Evolutionary conservation across 2,888 invertebrate genomes (phyloP), one percentile per base, ranked within the genome.

Genomic region (Apamea anceps): DNA sequence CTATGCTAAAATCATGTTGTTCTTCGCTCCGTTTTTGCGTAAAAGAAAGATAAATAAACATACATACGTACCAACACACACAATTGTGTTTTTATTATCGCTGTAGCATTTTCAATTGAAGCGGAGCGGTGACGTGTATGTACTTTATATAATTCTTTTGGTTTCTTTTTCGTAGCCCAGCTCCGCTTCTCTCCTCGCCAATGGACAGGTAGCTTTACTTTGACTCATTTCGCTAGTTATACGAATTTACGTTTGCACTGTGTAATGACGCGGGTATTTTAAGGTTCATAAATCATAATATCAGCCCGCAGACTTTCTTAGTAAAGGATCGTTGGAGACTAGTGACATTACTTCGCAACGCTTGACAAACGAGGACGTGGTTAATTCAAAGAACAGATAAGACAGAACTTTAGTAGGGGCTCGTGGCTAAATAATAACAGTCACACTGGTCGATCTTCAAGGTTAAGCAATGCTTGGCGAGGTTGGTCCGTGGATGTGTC

Each of bases 281-380:
- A 1, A 37, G 78, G 66, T 71, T 62, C 81, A 72, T 84, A 84
- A 77, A 77, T 72, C 71, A 72, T 77, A 71, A 65, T 65, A 32
- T 76, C 54, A 62, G 25, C 32, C 32, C 32, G 32, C 67, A 62
- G 45, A 82, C 15, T 51, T 21, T 45, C 45, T 6, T 57, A 75
- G 28, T 63, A 28, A 62, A 15, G 45, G 25, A 68, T 68, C 54
- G 28, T 65, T 68, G 8, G 28, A 37, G 18, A 65, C 15, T 68
- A 42, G 18, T 79, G 62, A 51, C 18, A 18, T 51, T 37, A 42
- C 15, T 28, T 72, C 12, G 42, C 2, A 28, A 75, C 54, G 32
- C 60, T 48, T 62, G 15, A 48, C 45, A 18, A 60, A 75, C 13
- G 75, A 75, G 45, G n/a, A 42, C 45, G 12, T 1, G 3, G 45